phyloP scores from a whole-genome alignment of 2,797 vertebrate genomes.

The Serranus cabrilla region DNA sequence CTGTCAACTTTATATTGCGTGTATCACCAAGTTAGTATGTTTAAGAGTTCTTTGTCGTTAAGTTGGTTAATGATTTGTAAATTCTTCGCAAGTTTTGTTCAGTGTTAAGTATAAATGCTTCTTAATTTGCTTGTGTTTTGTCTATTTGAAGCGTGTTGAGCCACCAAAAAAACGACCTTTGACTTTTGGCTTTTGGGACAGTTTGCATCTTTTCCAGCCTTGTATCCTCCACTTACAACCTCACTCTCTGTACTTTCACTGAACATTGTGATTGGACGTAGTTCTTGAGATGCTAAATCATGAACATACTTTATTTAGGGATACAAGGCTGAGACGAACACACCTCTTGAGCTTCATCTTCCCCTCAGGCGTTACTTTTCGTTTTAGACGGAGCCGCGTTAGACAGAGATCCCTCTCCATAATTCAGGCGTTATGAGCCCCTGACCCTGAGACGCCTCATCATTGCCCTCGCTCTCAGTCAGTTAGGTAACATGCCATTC shows the following conservation, averaged over 20 bases:
- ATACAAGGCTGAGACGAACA: background rate
- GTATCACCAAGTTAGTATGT: no score
- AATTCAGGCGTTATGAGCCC: constrained; percentile 22
- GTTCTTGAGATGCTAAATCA: background rate
- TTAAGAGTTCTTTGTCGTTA: no score
- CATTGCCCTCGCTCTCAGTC: constrained; percentile 17
- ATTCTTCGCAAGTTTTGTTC: no score
- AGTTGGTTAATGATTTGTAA: no score
- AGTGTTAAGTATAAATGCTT: no score
- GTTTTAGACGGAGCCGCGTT: background rate
- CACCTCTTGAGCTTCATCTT: background rate
- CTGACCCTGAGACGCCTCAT: constrained; percentile 43
- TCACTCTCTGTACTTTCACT: background rate
- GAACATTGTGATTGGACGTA: background rate
- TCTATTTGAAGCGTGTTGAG: no score
- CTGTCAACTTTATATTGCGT: no score
- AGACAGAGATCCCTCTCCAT: background rate
- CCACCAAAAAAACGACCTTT: no score
- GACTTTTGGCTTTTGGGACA: no score
- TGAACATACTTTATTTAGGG: background rate
- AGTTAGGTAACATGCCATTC: constrained; percentile 26
- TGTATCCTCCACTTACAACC: background rate
- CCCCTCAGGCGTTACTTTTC: background rate
- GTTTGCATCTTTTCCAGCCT: no score
- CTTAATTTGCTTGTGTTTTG: no score